Evolutionary conservation across 2,888 invertebrate genomes (phyloP), one percentile per base, ranked within the genome.

Genomic region (Hydrotaea cyrtoneurina): DNA sequence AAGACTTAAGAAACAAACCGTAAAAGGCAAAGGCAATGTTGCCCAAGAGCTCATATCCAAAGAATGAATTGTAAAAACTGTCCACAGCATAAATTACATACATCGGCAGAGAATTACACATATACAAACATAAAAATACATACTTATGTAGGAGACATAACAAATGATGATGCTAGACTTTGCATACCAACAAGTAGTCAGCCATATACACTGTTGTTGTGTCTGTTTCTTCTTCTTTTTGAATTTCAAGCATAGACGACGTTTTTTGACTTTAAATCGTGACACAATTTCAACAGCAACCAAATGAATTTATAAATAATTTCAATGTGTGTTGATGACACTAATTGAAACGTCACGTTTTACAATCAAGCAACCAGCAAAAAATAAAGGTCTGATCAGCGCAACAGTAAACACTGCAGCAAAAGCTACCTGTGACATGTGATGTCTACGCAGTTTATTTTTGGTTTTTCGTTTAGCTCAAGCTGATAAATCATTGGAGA

Each of bases 241-340:
- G n/a, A n/a, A n/a, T n/a, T n/a, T 57, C 71, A 50, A 80, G 78
- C 82, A 79, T 43, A 81, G 55, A 57, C 82, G 71, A 86, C 87
- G 86, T 78, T 84, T 74, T 78, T 82, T 76, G 86, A 85, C 81
- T 86, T 84, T 80, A 80, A 86, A 87, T 85, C 82, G 86, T 87
- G 86, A 87, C 87, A 86, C 87, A 87, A 78, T 86, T 87, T 72
- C 74, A 80, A 64, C 39, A 76, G 66, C 72, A 72, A 77, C 62
- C 57, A 74, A 73, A 39, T 23, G 71, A 62, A 77, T 64, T 74
- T 17, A 39, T 26, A 21, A n/a, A 46, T 31, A 64, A 31, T 69
- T 69, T 72, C 53, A 75, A 62, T 74, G 1, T 74, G 1, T 74
- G 55, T 78, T 19, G 57, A 66, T 77, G 79, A 79, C 78, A 81